Conservation (phyloP, 2,113 vertebrate genomes). For the Leptocoma aspasia region DNA sequence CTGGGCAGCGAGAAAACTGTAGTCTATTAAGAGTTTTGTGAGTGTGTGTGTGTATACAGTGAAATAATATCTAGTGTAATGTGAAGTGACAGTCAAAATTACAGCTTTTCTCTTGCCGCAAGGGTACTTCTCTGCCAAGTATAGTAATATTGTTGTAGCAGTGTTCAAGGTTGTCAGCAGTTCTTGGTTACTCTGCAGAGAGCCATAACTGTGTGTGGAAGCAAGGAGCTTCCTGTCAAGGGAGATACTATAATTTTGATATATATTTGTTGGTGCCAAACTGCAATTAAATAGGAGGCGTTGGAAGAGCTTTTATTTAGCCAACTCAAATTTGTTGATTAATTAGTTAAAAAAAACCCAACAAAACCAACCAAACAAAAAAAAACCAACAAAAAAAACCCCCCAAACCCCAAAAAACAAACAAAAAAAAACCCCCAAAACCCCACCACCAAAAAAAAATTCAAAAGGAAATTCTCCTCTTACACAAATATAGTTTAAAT, state of each 20-base stretch:
- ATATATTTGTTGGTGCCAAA: slow-evolving; percentile 86
- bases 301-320: slow-evolving; percentile 78
- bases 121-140: slow-evolving; percentile 83
- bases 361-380: neutral
- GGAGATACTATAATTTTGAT: slow-evolving; percentile 88
- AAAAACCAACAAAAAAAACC: neutral
- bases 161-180: slow-evolving; percentile 87
- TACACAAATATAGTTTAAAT: neutral
- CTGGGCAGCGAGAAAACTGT: slow-evolving; percentile 70
- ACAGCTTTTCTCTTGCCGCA: slow-evolving; percentile 83
- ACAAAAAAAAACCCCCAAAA: neutral
- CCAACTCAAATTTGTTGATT: slow-evolving; percentile 75
- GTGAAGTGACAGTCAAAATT: slow-evolving; percentile 89
- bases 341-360: slow-evolving; percentile 66
- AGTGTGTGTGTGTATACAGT: slow-evolving; percentile 74
- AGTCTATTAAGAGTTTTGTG: slow-evolving; percentile 81
- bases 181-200: slow-evolving; percentile 86
- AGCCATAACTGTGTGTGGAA: slow-evolving; percentile 83
- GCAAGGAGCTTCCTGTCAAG: slow-evolving; percentile 83
- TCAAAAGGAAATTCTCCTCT: neutral
- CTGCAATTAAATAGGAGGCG: slow-evolving; percentile 81
- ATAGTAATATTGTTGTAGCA: slow-evolving; percentile 86
- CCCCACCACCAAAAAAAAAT: neutral
- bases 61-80: slow-evolving; percentile 88
- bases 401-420: neutral